phyloP scores from a whole-genome alignment of 2,888 invertebrate genomes.

The Tipula lateralis region DNA sequence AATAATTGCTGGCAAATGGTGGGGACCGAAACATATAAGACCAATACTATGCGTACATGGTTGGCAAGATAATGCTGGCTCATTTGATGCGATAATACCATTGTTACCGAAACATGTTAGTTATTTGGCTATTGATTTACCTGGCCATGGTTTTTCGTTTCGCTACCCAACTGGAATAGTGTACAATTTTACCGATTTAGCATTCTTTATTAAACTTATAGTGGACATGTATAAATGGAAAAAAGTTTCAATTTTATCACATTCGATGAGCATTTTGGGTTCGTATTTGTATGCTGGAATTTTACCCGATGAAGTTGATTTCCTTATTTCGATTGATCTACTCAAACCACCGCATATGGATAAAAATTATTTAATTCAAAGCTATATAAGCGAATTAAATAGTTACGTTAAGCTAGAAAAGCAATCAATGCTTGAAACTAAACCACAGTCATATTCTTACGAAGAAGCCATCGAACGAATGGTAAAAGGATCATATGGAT shows the following conservation, averaged over 20 bases:
- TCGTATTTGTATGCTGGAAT: constrained; percentile 59
- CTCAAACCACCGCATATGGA: constrained; percentile 43
- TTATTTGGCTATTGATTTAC: constrained; percentile 61
- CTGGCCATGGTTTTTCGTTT: constrained; percentile 68
- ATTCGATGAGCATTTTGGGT: constrained; percentile 64
- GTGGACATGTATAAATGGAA: constrained; percentile 65
- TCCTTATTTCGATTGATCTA: constrained; percentile 46
- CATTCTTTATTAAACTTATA: constrained; percentile 54
- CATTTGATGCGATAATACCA: constrained; percentile 65
- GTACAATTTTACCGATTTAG: constrained; percentile 47
- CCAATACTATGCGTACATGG: constrained; percentile 71
- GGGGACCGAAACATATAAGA: constrained; percentile 57
- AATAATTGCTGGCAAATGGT: constrained; percentile 64
- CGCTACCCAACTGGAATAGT: constrained; percentile 59
- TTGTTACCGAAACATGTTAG: constrained; percentile 52
- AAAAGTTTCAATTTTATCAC: constrained; percentile 62
- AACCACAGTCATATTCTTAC: constrained; percentile 59
- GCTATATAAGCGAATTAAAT: constrained; percentile 47
- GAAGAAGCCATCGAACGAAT: constrained; percentile 60
- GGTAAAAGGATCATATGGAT: constrained; percentile 55
- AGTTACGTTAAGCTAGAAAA: constrained; percentile 51
- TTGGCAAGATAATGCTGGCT: constrained; percentile 76
- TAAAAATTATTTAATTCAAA: constrained; percentile 41
- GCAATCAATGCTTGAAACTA: constrained; percentile 45
- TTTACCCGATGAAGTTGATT: constrained; percentile 50